Conservation (phyloP, 2,113 vertebrate species). For the Galeopterus variegatus region DNA sequence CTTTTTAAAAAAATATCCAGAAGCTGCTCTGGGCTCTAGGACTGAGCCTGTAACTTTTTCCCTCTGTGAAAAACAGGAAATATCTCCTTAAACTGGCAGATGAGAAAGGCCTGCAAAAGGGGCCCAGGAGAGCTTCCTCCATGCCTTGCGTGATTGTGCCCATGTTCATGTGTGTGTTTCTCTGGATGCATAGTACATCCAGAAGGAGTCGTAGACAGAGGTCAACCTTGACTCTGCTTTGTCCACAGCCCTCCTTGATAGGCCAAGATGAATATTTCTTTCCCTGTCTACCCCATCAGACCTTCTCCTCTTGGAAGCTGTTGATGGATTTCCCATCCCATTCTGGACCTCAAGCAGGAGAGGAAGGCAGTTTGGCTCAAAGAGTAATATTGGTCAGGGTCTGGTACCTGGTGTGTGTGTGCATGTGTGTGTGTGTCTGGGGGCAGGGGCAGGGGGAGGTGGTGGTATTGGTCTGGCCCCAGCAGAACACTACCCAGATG, state of each 20-base stretch:
- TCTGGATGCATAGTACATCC: not conserved
- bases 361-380: conserved; percentile 13
- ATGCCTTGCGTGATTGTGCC: not conserved
- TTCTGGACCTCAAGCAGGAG: conserved; percentile 7
- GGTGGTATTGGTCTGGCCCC: not conserved
- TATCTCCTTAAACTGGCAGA: not conserved
- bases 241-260: not conserved
- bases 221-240: conserved; percentile 62
- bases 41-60: conserved; percentile 32
- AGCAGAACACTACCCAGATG: not conserved
- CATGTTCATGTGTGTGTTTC: not conserved
- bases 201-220: conserved; percentile 9
- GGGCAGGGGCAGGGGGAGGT: not conserved
- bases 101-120: conserved; percentile 55
- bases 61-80: conserved; percentile 51
- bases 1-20: conserved; percentile 45
- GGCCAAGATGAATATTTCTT: conserved; percentile 58
- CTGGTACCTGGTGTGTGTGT: not conserved
- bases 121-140: not conserved
- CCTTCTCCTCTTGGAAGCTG: conserved; percentile 28
- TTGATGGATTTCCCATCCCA: conserved; percentile 19
- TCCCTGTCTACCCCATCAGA: not conserved
- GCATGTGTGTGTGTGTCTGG: not conserved
- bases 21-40: not conserved
- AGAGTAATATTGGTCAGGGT: conserved; percentile 3